phyloP scores from a whole-genome alignment of 2,113 vertebrate species.

The Siniperca knerii region DNA sequence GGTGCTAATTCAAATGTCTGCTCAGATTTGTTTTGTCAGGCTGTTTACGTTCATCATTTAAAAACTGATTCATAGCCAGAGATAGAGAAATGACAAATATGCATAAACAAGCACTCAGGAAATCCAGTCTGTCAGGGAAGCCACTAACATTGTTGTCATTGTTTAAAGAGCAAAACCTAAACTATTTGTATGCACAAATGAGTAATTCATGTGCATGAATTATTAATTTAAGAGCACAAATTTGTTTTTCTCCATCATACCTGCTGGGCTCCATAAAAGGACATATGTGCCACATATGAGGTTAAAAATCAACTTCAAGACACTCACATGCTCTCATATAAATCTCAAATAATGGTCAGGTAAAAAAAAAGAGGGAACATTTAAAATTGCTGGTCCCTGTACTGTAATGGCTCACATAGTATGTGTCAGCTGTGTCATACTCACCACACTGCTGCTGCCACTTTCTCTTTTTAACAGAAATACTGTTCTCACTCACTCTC shows the following conservation, averaged over 20 bases:
- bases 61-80: neutral
- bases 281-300: too few relatives aligned
- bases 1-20: neutral
- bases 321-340: neutral
- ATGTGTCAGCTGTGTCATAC: neutral
- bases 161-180: too few relatives aligned
- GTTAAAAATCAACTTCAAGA: too few relatives aligned
- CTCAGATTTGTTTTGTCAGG: neutral
- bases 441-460: neutral
- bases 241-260: too few relatives aligned
- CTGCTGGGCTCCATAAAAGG: too few relatives aligned
- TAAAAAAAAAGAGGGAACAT: too few relatives aligned
- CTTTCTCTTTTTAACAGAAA: neutral
- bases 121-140: neutral
- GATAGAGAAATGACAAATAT: neutral
- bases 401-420: neutral
- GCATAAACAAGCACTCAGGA: neutral
- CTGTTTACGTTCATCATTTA: neutral
- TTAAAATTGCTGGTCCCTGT: neutral
- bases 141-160: too few relatives aligned
- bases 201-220: too few relatives aligned
- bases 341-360: neutral
- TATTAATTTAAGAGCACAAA: too few relatives aligned
- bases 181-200: too few relatives aligned
- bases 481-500: neutral